phyloP scores from a whole-genome alignment of 2,113 vertebrate genomes.

The Chiloscyllium plagiosum region DNA sequence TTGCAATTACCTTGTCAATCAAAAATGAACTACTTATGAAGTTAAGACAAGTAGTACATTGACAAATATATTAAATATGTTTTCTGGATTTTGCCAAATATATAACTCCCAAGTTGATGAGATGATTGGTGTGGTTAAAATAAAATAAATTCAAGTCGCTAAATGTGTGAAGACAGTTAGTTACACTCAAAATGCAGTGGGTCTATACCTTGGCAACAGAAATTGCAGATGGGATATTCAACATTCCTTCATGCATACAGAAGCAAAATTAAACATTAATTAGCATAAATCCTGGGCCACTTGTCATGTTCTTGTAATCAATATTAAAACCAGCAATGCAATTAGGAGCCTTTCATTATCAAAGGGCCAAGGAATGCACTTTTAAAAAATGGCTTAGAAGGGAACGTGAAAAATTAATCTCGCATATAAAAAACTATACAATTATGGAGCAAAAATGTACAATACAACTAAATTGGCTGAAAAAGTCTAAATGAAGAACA shows the following conservation, averaged over 20 bases:
- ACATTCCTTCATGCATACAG: not conserved
- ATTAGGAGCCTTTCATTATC: not conserved
- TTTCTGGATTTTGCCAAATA: not conserved
- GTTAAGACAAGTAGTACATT: not conserved
- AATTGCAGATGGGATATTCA: not conserved
- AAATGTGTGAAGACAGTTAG: not conserved
- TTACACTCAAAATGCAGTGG: not conserved
- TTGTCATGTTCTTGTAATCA: too few relatives aligned
- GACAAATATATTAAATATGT: too few relatives aligned
- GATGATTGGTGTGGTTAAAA: not conserved
- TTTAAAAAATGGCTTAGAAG: not conserved
- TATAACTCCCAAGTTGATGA: not conserved
- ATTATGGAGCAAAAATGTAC: not conserved
- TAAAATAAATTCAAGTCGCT: too few relatives aligned
- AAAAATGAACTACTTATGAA: not conserved
- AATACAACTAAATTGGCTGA: not conserved
- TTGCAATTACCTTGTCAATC: not conserved
- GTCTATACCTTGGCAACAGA: not conserved
- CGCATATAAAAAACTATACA: not conserved
- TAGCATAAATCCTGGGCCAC: too few relatives aligned
- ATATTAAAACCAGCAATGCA: not conserved
- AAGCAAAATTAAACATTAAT: not conserved
- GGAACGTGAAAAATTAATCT: not conserved
- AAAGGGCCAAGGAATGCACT: not conserved
- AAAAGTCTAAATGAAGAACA: not conserved